Evolutionary conservation across 2,888 invertebrate species (phyloP), one percentile per base, ranked within the genome.

Genomic region (Andrena trimmerana): DNA sequence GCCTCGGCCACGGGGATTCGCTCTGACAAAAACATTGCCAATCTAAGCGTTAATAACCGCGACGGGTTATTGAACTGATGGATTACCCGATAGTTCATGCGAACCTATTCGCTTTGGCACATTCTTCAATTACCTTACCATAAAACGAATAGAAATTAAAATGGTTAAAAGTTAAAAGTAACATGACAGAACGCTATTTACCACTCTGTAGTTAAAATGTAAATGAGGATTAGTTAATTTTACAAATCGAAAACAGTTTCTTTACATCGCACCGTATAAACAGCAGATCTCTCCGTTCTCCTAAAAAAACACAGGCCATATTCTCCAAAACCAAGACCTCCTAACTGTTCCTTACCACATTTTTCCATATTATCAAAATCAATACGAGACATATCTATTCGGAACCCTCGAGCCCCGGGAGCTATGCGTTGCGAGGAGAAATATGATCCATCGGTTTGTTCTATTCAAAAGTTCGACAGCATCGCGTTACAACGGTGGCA

Each of bases 21-120:
- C 36, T 24, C 13, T 27, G 48, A 16, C 65, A 8, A 24, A 50
- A 29, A 27, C 36, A 1, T 24, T 4, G n/a, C 13, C 52, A 42
- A 54, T 78, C 62, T 68, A 33, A n/a, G 24, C 48, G 42, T 59
- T 57, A 66, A 33, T 67, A 48, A 67, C 31, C 52, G 31, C 48
- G 20, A n/a, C 20, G 2, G 10, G 29, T 52, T 31, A 52, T 54
- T 24, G 20, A 16, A 42, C 42, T 42, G 42, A 20, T 29, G 7
- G 54, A 33, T 52, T n/a, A 33, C 0, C 31, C 52, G 24, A 24
- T 24, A 16, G 24, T 68, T 33, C 52, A 0, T 36, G 24, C 42
- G 13, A 54, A 20, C 8, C 2, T 0, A 16, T 16, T 13, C 42
- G 42, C 42, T 42, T 27, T 2, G 27, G 7, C 8, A 52, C 20